Evolutionary conservation across 2,888 invertebrate species (phyloP).

Genomic region (Thera obeliscata): DNA sequence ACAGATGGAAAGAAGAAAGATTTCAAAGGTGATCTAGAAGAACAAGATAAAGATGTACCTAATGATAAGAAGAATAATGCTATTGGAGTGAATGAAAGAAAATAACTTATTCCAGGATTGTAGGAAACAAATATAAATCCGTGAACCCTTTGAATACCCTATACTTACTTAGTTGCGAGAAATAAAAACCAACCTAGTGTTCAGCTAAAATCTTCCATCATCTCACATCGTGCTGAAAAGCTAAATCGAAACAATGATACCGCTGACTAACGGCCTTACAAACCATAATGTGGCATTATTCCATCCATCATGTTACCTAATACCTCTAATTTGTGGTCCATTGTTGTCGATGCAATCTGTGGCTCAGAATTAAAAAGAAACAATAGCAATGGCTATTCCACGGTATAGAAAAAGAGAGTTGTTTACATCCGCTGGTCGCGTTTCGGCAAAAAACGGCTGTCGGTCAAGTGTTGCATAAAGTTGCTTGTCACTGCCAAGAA

Average conservation of each 20-base stretch:
- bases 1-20: no score
- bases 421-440: constrained; percentile 62
- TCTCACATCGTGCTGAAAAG: not conserved
- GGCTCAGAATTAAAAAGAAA: constrained; percentile 36
- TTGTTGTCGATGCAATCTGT: constrained; percentile 21
- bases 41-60: no score
- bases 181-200: not conserved
- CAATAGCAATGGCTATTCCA: constrained; percentile 36
- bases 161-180: not conserved
- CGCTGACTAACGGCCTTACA: constrained; percentile 14
- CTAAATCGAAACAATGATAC: constrained; percentile 12
- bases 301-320: constrained; percentile 26
- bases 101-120: no score
- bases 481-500: constrained; percentile 12
- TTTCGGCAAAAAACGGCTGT: constrained; percentile 54
- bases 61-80: no score
- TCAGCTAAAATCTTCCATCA: not conserved
- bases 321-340: constrained; percentile 29
- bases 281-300: constrained; percentile 27
- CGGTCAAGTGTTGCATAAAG: constrained; percentile 38
- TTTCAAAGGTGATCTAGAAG: no score
- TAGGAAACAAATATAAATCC: no score
- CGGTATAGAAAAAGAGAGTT: constrained; percentile 68
- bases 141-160: no score
- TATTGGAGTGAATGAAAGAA: no score